Evolutionary conservation across 2,113 vertebrate species (phyloP), one percentile per base, ranked within the genome.

Genomic region (Chamaea fasciata): DNA sequence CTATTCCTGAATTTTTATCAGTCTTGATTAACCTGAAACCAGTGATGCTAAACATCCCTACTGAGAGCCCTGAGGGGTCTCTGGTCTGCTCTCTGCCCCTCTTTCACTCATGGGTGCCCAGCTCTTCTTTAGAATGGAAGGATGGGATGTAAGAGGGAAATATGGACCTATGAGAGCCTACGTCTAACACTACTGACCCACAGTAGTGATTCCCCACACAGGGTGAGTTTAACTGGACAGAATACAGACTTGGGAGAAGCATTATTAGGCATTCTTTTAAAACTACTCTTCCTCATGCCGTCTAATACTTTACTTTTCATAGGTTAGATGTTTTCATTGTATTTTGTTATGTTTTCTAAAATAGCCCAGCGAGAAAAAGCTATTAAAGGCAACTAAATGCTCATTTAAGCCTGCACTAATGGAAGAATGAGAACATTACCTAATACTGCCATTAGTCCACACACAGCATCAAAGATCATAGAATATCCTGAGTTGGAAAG

Each of bases 371-470:
- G 4, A 90, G 81, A 91, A 94, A 87, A 84, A 82, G 70, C 62
- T 82, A 55, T 89, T 89, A 87, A 91, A 84, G 21, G 65, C 62
- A 91, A 89, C 81, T 56, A 68, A 92, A 68, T 1, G 12, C 35
- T 93, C 78, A 82, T 87, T 95, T 93, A 64, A 87, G 62, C 52
- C 65, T 93, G 46, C 31, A 68, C 11, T 91, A 84, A 96, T 68
- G 56, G 35, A 74, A 53, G 62, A 91, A 91, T 16, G 15, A 59
- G 77, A 84, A 56, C 60, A 91, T 87, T 94, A 87, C 44, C 47
- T 87, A 75, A 50, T 5, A 41, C 42, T 64, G n/a, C n/a, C 78
- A 83, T 90, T 91, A 91, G 60, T 73, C 78, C 70, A 56, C 56
- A 79, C 78, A 69, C 8, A 27, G 31, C 31, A 73, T 42, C 42